Evolutionary conservation across 2,797 vertebrate genomes (phyloP).

Genomic region (Apogon hyalosoma): DNA sequence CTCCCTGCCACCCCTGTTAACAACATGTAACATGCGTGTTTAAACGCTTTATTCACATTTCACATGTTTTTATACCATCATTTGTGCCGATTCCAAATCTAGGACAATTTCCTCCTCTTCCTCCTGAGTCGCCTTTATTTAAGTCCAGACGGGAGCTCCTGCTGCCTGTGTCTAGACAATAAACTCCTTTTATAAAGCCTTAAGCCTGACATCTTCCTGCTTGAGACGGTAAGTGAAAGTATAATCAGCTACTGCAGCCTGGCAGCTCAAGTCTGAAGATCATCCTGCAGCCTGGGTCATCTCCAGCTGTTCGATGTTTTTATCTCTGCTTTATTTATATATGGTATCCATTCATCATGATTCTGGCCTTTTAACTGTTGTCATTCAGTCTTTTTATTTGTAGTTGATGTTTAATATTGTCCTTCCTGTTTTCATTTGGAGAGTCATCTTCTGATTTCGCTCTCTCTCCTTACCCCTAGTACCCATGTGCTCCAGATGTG

Average conservation of each 20-base stretch:
- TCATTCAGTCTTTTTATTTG: constrained; percentile 7
- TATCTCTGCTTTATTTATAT: constrained; percentile 20
- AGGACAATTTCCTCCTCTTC: constrained; percentile 71
- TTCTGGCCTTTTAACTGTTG: constrained; percentile 4
- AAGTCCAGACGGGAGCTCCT: constrained; percentile 49
- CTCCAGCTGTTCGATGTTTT: constrained; percentile 47
- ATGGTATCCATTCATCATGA: constrained; percentile 14
- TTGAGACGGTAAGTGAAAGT: constrained; percentile 58
- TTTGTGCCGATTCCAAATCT: constrained; percentile 51
- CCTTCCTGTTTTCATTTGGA: constrained; percentile 2
- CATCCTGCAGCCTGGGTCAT: constrained; percentile 28
- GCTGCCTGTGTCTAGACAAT: constrained; percentile 72
- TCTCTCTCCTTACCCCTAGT: neutral
- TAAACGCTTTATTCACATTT: constrained; percentile 52
- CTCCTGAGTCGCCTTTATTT: constrained; percentile 46
- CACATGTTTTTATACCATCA: constrained; percentile 59
- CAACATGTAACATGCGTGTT: constrained; percentile 42
- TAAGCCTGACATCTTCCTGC: constrained; percentile 58
- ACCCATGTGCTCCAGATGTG: constrained; percentile 52
- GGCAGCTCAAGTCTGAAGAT: constrained; percentile 28
- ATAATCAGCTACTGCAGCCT: constrained; percentile 60
- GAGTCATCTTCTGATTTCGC: neutral
- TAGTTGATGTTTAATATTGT: neutral
- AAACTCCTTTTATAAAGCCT: constrained; percentile 71
- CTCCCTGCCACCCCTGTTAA: constrained; percentile 12